Percentiles rank a stretch among this genome's conserved stretches.
Evolutionary conservation across 2,888 invertebrate genomes (phyloP).

Genomic region (Scelioninae gen. 1): DNA sequence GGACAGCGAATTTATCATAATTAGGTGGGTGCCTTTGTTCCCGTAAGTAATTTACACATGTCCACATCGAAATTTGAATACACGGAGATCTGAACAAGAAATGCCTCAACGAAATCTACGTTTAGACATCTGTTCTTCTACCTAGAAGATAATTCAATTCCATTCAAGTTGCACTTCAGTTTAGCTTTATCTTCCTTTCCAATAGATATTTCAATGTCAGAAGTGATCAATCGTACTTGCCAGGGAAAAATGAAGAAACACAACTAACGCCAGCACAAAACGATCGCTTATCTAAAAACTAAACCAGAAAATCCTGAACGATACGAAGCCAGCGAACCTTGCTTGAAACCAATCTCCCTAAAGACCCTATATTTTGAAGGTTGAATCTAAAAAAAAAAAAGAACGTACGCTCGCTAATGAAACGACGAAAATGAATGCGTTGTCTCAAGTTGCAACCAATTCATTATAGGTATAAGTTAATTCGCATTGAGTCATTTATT

Average conservation of each 20-base stretch:
- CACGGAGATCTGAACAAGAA: no score
- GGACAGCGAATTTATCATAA: slow-evolving; percentile 27
- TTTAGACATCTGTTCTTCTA: no score
- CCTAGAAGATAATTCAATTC: no score
- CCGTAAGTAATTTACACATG: slow-evolving; percentile 4
- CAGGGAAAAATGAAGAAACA: not conserved
- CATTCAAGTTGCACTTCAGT: no score
- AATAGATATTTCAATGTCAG: no score
- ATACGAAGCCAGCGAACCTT: not conserved
- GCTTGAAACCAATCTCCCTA: slow-evolving; percentile 7
- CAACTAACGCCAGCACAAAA: not conserved
- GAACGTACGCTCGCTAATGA: not conserved
- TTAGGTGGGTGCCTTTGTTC: slow-evolving; percentile 18
- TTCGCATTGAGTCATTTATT: slow-evolving; percentile 60
- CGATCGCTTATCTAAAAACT: not conserved
- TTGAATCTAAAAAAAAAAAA: not conserved
- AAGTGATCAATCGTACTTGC: no score
- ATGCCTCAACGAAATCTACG: no score
- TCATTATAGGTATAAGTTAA: slow-evolving; percentile 55
- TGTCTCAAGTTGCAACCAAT: slow-evolving; percentile 21
- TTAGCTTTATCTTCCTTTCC: no score
- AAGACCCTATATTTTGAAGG: slow-evolving; percentile 14
- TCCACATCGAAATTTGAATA: not conserved
- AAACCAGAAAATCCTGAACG: not conserved
- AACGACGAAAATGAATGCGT: not conserved